Evolutionary conservation across 2,113 vertebrate species (phyloP), one percentile per base, ranked within the genome.

Genomic region (Burhinus bistriatus): DNA sequence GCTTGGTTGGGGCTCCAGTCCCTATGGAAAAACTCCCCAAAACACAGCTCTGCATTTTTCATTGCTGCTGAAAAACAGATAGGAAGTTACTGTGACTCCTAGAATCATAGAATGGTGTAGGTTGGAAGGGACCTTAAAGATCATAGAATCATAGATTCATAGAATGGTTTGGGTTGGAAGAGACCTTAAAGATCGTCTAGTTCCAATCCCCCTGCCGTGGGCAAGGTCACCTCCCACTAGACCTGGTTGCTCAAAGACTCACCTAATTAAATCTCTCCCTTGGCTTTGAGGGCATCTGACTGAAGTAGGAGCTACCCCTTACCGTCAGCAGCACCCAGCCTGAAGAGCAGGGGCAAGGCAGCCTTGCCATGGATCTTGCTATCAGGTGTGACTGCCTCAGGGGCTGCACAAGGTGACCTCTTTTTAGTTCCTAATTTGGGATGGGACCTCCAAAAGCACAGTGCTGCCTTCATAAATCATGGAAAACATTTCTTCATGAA

Each of bases 391-490:
- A 40, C 22, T 49, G 20, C 47, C 47, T 49, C 47, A 51, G 18
- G 13, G 30, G 38, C 55, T 62, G 34, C 20, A 38, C 12, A 45
- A 45, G 36, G 20, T n/a, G 44, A 57, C 6, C 32, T 65, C 55
- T 58, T 15, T 36, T 64, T 57, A 49, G 32, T 22, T 81, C 10
- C 12, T 40, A 4, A 16, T 42, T 64, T 58, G 27, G 27, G 26
- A 34, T 2, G 3, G 23, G 40, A 9, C 15, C 20, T 83, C 29
- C 51, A 57, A 42, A 71, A 47, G 3, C 25, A 7, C 0, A 0
- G 3, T 34, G 19, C 6, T 83, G 6, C 27, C 20, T 65, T 79
- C 1, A 1, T 42, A 83, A 47, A 11, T 21, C n/a, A 29, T 19
- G 26, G 29, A 52, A 78, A 57, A 52, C 2, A 17, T 61, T 61